These are phyloP conservation scores for Plectropomus leopardus DNA, from an alignment of 2,113 vertebrate genomes.

Conservation along the genomic window DNA sequence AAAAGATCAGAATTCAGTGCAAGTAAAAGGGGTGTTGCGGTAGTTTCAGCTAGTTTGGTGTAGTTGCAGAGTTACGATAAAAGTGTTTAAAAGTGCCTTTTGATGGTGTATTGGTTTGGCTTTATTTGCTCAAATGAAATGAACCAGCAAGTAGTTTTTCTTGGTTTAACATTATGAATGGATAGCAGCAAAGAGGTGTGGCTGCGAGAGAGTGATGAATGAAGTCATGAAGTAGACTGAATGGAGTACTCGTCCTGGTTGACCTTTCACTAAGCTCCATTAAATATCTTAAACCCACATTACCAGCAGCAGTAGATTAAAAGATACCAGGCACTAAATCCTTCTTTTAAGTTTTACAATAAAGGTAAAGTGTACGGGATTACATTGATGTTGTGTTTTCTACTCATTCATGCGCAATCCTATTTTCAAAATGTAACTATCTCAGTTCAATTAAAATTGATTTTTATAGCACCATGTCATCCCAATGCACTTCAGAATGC, in stretches of 20 bases:
- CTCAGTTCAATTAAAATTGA: too few relatives aligned
- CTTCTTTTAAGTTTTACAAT: constrained; percentile 10
- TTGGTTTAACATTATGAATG: constrained; percentile 12
- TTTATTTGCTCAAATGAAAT: background rate
- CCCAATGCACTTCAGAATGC: too few relatives aligned
- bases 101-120: background rate
- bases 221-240: constrained; percentile 6
- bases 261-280: constrained; percentile 45
- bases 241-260: constrained; percentile 36
- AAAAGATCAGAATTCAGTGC: background rate
- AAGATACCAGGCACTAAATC: constrained; percentile 14
- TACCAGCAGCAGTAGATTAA: constrained; percentile 24
- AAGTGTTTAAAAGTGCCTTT: too few relatives aligned
- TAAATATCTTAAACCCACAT: constrained; percentile 56
- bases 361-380: constrained; percentile 26
- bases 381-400: background rate
- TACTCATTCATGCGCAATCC: background rate
- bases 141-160: background rate
- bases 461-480: too few relatives aligned
- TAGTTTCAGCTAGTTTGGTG: too few relatives aligned
- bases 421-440: too few relatives aligned
- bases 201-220: background rate
- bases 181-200: constrained; percentile 3
- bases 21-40: background rate
- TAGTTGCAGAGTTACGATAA: too few relatives aligned